A percentile compares a stretch with the other conserved stretches of the same genome.
phyloP scores from a whole-genome alignment of 2,797 vertebrate genomes.

The Mastacembelus armatus region DNA sequence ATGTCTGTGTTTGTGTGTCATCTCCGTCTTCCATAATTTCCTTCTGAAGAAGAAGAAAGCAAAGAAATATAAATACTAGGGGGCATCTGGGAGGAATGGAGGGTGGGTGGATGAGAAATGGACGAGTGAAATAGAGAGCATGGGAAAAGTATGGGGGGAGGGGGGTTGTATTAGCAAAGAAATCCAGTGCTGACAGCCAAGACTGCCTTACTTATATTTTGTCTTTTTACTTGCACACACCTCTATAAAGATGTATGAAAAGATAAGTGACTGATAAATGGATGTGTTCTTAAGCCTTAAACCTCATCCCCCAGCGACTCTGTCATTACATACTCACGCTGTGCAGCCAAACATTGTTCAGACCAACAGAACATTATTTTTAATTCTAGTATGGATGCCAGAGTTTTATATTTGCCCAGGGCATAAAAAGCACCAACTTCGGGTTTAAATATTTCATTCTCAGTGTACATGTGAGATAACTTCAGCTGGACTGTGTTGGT shows the following conservation, averaged over 20 bases:
- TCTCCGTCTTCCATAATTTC: constrained; percentile 19
- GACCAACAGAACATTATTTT: not conserved
- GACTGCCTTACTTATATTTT: not conserved
- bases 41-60: constrained; percentile 38
- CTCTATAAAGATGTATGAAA: too few relatives aligned
- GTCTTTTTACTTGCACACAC: not conserved
- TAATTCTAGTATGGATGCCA: not conserved
- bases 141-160: not conserved
- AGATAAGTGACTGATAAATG: not conserved
- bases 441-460: too few relatives aligned
- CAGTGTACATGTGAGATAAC: too few relatives aligned
- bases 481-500: too few relatives aligned
- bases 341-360: not conserved
- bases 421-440: too few relatives aligned
- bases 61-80: constrained; percentile 17
- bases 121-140: not conserved
- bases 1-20: constrained; percentile 8
- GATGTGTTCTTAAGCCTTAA: not conserved
- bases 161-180: not conserved
- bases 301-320: not conserved
- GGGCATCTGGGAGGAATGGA: not conserved
- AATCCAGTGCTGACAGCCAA: too few relatives aligned
- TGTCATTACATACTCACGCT: not conserved
- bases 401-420: too few relatives aligned
- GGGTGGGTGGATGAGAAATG: not conserved